These are phyloP conservation scores for Marmota flaviventris DNA, from an alignment of 2,113 vertebrate species.

Conservation along the genomic window DNA sequence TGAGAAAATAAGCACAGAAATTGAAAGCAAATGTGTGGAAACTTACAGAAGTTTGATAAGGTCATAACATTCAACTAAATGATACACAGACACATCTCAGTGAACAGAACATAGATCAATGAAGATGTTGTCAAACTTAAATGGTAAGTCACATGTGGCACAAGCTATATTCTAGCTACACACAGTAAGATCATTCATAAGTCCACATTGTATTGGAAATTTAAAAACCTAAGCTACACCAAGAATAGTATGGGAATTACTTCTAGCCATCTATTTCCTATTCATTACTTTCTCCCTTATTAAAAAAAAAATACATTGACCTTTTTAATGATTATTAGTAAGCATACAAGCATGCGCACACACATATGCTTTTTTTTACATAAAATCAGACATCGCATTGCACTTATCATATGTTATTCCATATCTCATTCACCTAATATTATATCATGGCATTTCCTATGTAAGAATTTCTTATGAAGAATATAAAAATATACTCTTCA, in stretches of 20 bases:
- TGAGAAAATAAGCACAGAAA: neutral
- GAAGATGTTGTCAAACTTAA: neutral
- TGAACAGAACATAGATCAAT: neutral
- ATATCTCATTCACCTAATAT: neutral
- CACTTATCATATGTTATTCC: neutral
- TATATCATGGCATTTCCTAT: neutral
- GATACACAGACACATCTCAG: neutral
- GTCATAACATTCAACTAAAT: neutral
- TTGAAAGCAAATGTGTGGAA: neutral
- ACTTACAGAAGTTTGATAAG: neutral
- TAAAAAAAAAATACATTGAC: neutral
- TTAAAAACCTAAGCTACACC: neutral
- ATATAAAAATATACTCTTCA: neutral
- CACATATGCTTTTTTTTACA: neutral
- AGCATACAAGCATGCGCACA: neutral
- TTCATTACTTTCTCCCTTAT: neutral
- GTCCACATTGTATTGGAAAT: neutral
- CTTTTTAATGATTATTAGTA: neutral
- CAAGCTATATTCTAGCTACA: no score
- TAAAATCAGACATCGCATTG: neutral
- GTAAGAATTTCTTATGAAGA: neutral
- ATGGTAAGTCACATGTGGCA: rapidly evolving
- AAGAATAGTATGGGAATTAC: neutral
- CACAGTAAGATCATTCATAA: neutral
- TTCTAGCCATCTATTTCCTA: neutral